Base-by-base conservation (phyloP, 2,113 vertebrate species). In the Zapornia atra region DNA sequence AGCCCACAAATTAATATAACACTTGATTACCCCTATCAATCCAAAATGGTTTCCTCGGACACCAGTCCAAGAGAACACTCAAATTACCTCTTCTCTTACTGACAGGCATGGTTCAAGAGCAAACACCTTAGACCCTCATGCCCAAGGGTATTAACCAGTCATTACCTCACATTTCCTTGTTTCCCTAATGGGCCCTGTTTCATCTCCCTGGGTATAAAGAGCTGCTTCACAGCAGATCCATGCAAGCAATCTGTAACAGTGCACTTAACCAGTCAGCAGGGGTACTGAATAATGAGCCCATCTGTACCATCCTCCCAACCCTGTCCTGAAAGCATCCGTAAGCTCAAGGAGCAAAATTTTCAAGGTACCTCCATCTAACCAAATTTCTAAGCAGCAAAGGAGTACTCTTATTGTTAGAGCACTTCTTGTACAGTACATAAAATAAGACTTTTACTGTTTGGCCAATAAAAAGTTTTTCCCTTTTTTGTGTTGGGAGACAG, bases 191-290 rank as follows among this genome's bases (percentile, higher is more conserved):
- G 90, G 80, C 25, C 50, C 48, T 0, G 21, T 94, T 93, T 94
- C 89, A 70, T 81, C 69, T 94, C 86, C 82, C 89, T 92, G 60
- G 72, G 85, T 60, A 92, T 69, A 75, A 93, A 91, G 82, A 95
- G 80, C 77, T 95, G 93, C 95, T 94, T 94, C 89, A 70, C 42
- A 96, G 89, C 94, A 93, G 84, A 96, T 82, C 96, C 92, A 81
- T 3, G 3, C 79, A 90, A 71, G 85, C 96, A 96, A 94, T 94
- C 94, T 82, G 93, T 92, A 93, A 73, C 80, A 81, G 48, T 40
- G 73, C 95, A 90, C 93, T 97, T 95, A 96, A 72, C 87, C 79
- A 92, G 85, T 66, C 97, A 94, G 96, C 93, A 87, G 93, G 92
- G 86, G 69, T 36, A 63, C 86, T 81, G 84, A 95, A 83, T 94